These are phyloP conservation scores for Liopterus haemorrhoidalis DNA, from an alignment of 2,888 invertebrate genomes.

Conservation along the genomic window DNA sequence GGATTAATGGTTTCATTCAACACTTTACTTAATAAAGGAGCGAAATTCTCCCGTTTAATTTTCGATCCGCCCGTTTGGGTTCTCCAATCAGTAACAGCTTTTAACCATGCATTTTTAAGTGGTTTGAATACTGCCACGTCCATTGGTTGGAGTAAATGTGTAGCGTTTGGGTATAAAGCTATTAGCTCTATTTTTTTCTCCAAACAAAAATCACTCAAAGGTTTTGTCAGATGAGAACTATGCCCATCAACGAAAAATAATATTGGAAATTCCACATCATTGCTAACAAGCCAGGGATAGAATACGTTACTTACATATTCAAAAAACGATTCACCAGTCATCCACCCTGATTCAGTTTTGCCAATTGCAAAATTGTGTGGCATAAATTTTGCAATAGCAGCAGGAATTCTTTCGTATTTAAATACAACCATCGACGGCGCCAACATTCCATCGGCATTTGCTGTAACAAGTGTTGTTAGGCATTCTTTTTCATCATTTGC, in stretches of 20 bases:
- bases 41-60: constrained; percentile 34
- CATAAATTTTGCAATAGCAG: constrained; percentile 30
- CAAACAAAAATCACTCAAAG: constrained; percentile 41
- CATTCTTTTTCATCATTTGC: constrained; percentile 35
- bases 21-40: constrained; percentile 31
- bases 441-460: constrained; percentile 27
- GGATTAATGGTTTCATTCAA: constrained; percentile 27
- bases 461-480: constrained; percentile 30
- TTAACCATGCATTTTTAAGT: constrained; percentile 37
- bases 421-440: constrained; percentile 29
- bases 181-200: constrained; percentile 39
- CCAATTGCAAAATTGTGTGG: constrained; percentile 41
- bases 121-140: constrained; percentile 41
- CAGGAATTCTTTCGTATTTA: constrained; percentile 36
- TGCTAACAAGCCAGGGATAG: constrained; percentile 38
- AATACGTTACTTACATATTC: constrained; percentile 42
- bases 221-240: constrained; percentile 39
- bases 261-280: constrained; percentile 38
- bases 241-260: constrained; percentile 44
- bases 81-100: constrained; percentile 33
- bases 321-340: constrained; percentile 41
- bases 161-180: constrained; percentile 40
- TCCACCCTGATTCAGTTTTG: constrained; percentile 44
- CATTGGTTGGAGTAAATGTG: constrained; percentile 41
- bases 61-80: constrained; percentile 30